phyloP scores from a whole-genome alignment of 2,888 invertebrate species.

The Dione vanillae region DNA sequence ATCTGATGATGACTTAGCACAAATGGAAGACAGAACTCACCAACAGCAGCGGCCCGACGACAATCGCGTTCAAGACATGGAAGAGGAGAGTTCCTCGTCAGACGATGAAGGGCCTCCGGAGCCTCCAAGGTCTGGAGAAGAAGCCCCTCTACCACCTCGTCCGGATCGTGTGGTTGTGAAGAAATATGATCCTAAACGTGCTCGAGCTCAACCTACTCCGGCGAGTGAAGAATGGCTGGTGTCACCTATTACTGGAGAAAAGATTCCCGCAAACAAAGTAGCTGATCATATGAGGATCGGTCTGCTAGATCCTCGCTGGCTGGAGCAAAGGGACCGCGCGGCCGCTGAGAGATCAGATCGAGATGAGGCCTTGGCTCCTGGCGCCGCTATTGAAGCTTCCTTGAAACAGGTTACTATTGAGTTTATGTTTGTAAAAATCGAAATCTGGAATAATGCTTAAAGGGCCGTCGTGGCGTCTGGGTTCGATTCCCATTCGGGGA shows the following conservation, averaged over 20 bases:
- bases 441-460: no score
- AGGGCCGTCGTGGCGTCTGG: neutral
- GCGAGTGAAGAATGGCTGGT: slow-evolving; percentile 94
- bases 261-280: slow-evolving; percentile 98
- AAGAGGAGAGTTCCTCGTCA: slow-evolving; percentile 90
- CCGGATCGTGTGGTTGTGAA: slow-evolving; percentile 97
- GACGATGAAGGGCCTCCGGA: slow-evolving; percentile 74
- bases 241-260: slow-evolving; percentile 99
- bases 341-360: slow-evolving; percentile 97
- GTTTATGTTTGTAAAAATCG: no score
- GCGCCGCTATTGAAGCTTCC: slow-evolving; percentile 97
- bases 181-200: slow-evolving; percentile 96
- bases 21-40: slow-evolving; percentile 86
- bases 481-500: neutral
- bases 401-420: slow-evolving; percentile 87
- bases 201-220: slow-evolving; percentile 86
- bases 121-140: slow-evolving; percentile 72
- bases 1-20: slow-evolving; percentile 81
- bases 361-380: slow-evolving; percentile 80
- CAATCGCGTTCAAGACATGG: slow-evolving; percentile 93
- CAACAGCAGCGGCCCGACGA: slow-evolving; percentile 73
- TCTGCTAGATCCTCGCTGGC: slow-evolving; percentile 97
- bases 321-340: slow-evolving; percentile 97
- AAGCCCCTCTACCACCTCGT: slow-evolving; percentile 92
- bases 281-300: slow-evolving; percentile 99